These are phyloP conservation scores for Ameiurus melas DNA, from an alignment of 2,113 vertebrate genomes.

Conservation along the genomic window DNA sequence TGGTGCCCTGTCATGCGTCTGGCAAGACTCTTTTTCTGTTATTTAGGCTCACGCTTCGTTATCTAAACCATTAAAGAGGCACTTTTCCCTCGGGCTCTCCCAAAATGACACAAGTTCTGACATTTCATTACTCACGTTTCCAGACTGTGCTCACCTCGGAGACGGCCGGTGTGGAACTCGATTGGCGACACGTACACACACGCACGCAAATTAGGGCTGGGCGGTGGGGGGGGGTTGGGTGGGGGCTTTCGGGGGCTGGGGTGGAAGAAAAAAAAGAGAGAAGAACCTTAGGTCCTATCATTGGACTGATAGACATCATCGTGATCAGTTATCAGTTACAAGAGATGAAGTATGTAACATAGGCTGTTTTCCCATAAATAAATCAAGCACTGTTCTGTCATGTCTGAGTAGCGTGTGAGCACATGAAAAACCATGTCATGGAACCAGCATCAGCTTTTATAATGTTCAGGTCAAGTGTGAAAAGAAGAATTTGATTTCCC, in stretches of 20 bases:
- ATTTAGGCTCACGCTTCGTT: constrained; percentile 24
- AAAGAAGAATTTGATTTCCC: constrained; percentile 57
- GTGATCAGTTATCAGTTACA: background rate
- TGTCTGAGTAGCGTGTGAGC: constrained; percentile 1
- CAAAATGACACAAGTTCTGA: background rate
- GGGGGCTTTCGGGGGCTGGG: too few relatives aligned
- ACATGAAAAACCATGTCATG: background rate
- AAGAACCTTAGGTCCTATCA: background rate
- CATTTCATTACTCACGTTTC: constrained; percentile 36
- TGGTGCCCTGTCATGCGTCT: constrained; percentile 39
- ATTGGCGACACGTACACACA: background rate
- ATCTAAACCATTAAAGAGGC: constrained; percentile 25
- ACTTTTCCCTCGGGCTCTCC: constrained; percentile 14
- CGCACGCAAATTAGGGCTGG: background rate
- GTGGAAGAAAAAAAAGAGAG: background rate
- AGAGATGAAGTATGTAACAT: background rate
- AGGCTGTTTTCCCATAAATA: background rate
- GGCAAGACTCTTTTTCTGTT: constrained; percentile 14
- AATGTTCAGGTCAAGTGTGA: constrained; percentile 39
- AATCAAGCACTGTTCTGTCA: background rate
- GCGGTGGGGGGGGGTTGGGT: too few relatives aligned
- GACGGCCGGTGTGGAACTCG: background rate
- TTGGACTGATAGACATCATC: background rate
- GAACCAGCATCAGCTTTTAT: constrained; percentile 12
- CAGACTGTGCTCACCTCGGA: constrained; percentile 13